A percentile compares a stretch with the other conserved stretches of the same genome.
Evolutionary conservation across 2,888 invertebrate genomes (phyloP).

Genomic region (Oxyscelio sp.): DNA sequence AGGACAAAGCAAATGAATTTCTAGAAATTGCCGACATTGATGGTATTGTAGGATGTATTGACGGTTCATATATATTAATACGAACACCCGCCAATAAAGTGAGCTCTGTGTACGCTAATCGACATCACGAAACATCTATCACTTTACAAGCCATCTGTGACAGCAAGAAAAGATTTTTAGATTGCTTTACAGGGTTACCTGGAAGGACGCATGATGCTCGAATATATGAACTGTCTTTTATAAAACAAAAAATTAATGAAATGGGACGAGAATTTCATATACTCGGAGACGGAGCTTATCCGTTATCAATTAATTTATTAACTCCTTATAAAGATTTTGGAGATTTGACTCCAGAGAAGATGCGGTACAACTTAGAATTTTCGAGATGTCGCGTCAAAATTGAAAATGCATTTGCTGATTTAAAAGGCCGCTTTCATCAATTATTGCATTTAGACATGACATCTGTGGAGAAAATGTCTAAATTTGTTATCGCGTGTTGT

Average conservation of each 20-base stretch:
- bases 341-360: too few species aligned
- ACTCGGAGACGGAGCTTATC: not conserved
- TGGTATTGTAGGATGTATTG: too few species aligned
- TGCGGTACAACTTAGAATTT: too few species aligned
- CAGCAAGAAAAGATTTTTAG: not conserved
- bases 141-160: constrained; percentile 28
- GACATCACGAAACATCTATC: not conserved
- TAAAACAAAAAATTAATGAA: not conserved
- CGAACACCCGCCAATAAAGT: too few species aligned
- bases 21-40: too few species aligned
- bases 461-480: constrained; percentile 15
- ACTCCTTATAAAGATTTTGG: too few species aligned
- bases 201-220: constrained; percentile 11
- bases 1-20: too few species aligned
- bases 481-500: constrained; percentile 27
- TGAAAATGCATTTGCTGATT: too few species aligned
- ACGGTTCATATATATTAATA: too few species aligned
- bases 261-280: constrained; percentile 17
- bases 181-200: not conserved
- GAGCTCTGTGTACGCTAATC: too few species aligned
- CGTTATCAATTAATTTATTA: too few species aligned
- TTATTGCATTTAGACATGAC: constrained; percentile 17
- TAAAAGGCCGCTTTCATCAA: constrained; percentile 11
- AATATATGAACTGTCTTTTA: constrained; percentile 13
- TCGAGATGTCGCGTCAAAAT: too few species aligned